Conservation (phyloP, 2,797 vertebrate species). For the Tachyglossus aculeatus region DNA sequence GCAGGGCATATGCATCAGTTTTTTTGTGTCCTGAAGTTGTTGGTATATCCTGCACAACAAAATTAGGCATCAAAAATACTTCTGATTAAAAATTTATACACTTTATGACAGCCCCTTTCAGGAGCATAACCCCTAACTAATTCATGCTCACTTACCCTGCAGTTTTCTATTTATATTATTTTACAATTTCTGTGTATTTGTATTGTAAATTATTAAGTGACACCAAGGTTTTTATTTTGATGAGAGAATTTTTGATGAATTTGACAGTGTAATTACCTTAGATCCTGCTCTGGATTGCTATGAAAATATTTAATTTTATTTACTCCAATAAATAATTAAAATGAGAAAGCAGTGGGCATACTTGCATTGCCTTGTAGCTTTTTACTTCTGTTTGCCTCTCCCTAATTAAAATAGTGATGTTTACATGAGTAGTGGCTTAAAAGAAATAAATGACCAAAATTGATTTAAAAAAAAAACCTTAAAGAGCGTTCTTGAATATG, state of each 20-base stretch:
- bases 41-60: constrained; percentile 67
- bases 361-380: constrained; percentile 71
- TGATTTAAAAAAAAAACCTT: not conserved
- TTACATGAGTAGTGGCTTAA: constrained; percentile 63
- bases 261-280: constrained; percentile 87
- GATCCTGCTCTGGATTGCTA: constrained; percentile 78
- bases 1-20: constrained; percentile 17
- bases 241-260: constrained; percentile 85
- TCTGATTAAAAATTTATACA: constrained; percentile 82
- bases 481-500: constrained; percentile 10
- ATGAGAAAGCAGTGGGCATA: constrained; percentile 61
- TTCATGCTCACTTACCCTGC: constrained; percentile 82
- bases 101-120: constrained; percentile 79
- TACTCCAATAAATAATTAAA: constrained; percentile 86
- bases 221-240: constrained; percentile 84
- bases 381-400: constrained; percentile 78
- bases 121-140: constrained; percentile 80
- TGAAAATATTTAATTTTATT: constrained; percentile 88
- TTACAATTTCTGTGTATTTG: constrained; percentile 83
- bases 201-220: constrained; percentile 85
- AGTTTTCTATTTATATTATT: constrained; percentile 82
- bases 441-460: constrained; percentile 77
- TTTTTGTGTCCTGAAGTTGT: constrained; percentile 66
- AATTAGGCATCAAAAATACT: constrained; percentile 78
- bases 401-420: constrained; percentile 81